These are phyloP conservation scores for Sitta europaea DNA, from an alignment of 2,113 vertebrate genomes.

Conservation along the genomic window DNA sequence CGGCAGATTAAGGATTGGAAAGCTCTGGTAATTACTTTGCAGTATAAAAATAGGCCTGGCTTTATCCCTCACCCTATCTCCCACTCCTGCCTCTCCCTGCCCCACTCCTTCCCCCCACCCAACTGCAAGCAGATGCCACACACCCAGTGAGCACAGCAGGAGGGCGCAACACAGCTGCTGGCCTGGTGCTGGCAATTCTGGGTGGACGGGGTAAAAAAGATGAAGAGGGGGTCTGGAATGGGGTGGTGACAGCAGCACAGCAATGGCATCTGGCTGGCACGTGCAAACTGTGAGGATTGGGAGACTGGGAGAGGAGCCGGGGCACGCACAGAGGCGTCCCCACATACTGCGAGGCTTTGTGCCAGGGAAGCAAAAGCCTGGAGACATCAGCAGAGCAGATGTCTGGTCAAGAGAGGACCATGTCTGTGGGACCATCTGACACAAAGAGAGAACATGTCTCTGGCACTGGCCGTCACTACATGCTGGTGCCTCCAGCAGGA, in stretches of 20 bases:
- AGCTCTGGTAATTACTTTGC: constrained; percentile 61
- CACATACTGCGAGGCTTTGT: accelerated
- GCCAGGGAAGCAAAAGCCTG: background rate
- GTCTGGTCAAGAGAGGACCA: background rate
- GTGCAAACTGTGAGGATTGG: background rate
- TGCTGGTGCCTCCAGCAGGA: background rate
- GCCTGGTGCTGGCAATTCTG: background rate
- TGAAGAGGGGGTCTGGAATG: background rate
- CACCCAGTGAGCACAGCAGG: accelerated
- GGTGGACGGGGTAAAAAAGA: background rate
- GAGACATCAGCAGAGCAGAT: background rate
- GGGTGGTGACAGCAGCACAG: background rate
- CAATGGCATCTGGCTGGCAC: background rate
- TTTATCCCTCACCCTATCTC: constrained; percentile 44
- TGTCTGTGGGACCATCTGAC: background rate
- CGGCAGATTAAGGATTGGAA: constrained; percentile 48
- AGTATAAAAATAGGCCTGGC: constrained; percentile 39
- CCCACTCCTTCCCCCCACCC: background rate
- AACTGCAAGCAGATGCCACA: background rate
- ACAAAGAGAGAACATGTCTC: background rate
- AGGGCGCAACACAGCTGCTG: background rate
- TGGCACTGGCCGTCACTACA: accelerated
- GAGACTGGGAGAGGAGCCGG: background rate
- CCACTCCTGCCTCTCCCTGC: background rate
- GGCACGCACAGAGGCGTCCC: background rate